Conservation (phyloP, 2,113 vertebrate species). For the Podocnemis expansa region DNA sequence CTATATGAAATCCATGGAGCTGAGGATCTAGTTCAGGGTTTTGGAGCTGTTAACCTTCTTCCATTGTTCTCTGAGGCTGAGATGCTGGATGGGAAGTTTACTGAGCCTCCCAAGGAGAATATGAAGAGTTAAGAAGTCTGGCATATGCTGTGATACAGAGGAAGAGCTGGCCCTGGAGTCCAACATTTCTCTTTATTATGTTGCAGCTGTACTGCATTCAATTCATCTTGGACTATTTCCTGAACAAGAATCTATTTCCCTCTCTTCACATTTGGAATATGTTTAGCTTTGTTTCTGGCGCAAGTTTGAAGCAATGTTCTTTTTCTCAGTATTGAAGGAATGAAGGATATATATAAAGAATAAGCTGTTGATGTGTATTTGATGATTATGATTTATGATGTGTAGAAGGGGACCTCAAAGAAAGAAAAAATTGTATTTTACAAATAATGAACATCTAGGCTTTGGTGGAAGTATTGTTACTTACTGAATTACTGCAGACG, state of each 20-base stretch:
- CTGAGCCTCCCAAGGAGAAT: background rate
- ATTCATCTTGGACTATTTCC: conserved; percentile 68
- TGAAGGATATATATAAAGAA: conserved; percentile 71
- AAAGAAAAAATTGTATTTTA: conserved; percentile 62
- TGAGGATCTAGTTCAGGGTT: background rate
- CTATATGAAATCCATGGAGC: background rate
- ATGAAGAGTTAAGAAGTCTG: conserved; percentile 68
- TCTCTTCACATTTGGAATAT: conserved; percentile 72
- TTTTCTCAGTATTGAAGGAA: conserved; percentile 72
- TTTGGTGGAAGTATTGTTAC: conserved; percentile 50
- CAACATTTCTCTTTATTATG: conserved; percentile 71
- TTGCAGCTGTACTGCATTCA: conserved; percentile 73
- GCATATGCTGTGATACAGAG: background rate
- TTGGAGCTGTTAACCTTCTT: background rate
- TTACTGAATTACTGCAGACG: conserved; percentile 36
- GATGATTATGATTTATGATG: conserved; percentile 69
- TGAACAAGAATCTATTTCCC: conserved; percentile 71
- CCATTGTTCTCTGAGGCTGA: background rate
- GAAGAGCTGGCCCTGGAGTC: conserved; percentile 48
- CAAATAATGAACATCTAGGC: conserved; percentile 57
- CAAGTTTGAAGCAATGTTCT: conserved; percentile 70
- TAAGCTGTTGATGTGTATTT: conserved; percentile 66
- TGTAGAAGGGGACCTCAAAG: conserved; percentile 58
- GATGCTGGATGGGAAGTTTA: background rate
- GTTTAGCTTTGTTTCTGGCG: conserved; percentile 69